These are phyloP conservation scores for Myzus persicae DNA, from an alignment of 1,140 invertebrate genomes.

Conservation along the genomic window DNA sequence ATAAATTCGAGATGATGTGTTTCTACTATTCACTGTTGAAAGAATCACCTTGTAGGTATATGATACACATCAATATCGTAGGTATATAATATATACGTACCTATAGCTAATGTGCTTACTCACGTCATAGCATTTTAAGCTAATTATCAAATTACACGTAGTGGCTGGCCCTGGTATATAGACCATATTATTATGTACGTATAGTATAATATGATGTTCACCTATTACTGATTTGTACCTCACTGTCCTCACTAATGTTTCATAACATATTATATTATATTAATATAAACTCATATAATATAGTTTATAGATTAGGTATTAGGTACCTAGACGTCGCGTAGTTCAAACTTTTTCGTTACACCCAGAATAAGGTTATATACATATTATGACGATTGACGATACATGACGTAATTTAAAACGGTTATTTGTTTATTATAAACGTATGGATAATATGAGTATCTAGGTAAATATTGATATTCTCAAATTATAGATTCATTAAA, in stretches of 20 bases:
- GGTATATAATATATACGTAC: not conserved
- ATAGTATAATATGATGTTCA: not conserved
- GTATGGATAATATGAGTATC: too few relatives aligned
- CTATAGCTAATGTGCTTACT: not conserved
- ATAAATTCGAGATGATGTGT: not conserved
- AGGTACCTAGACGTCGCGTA: not conserved
- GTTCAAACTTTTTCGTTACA: not conserved
- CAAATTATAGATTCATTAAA: not conserved
- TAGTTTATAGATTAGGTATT: not conserved
- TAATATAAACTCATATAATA: not conserved
- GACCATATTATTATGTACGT: not conserved
- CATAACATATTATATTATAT: not conserved
- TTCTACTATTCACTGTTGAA: not conserved
- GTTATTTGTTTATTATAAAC: not conserved
- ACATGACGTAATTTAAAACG: not conserved
- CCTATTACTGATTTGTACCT: not conserved
- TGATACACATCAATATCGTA: not conserved
- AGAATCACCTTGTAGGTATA: not conserved
- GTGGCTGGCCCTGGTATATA: not conserved
- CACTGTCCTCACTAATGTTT: not conserved
- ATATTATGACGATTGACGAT: not conserved
- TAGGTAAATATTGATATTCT: not conserved
- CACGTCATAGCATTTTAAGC: not conserved
- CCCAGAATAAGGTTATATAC: not conserved
- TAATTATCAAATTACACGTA: slow-evolving; percentile 15